These are phyloP conservation scores for Equus przewalskii DNA, from an alignment of 2,113 vertebrate species.

Conservation along the genomic window DNA sequence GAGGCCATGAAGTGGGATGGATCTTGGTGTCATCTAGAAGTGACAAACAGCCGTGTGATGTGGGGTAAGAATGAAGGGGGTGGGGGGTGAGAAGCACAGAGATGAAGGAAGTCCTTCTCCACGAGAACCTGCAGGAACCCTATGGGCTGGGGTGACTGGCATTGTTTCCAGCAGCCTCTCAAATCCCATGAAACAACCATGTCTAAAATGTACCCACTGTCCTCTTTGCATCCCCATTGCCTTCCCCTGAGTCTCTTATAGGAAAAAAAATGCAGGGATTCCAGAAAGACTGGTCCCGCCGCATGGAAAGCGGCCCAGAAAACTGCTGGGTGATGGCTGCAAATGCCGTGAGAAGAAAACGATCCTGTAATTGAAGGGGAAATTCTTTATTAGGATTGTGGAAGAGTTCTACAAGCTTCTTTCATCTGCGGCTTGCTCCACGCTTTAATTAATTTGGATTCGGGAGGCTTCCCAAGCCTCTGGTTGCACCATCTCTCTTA, in stretches of 20 bases:
- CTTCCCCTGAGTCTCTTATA: conserved; percentile 60
- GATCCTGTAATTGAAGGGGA: conserved; percentile 77
- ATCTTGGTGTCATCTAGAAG: not conserved
- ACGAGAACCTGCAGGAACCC: not conserved
- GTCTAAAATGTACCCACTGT: conserved; percentile 75
- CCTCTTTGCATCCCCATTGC: conserved; percentile 28
- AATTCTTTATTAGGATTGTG: conserved; percentile 68
- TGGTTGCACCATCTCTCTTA: not conserved
- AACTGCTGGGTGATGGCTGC: conserved; percentile 46
- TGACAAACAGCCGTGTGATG: not conserved
- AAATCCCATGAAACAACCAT: conserved; percentile 61
- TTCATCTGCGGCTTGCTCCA: conserved; percentile 65
- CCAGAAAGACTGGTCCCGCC: conserved; percentile 90
- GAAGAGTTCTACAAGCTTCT: conserved; percentile 58
- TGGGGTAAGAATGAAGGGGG: not conserved
- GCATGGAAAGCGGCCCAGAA: conserved; percentile 72
- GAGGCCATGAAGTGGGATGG: not conserved
- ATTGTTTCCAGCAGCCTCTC: not conserved
- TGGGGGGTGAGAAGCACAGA: fast-evolving
- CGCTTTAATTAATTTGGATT: conserved; percentile 66
- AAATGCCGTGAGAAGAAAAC: conserved; percentile 76
- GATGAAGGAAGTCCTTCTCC: too few relatives aligned
- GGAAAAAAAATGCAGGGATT: conserved; percentile 87
- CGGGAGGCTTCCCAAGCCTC: conserved; percentile 55
- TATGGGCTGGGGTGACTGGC: not conserved